A percentile compares a stretch with the other conserved stretches of the same genome.
Evolutionary conservation across 64 coral and sea anemone genomes (phyloP).

Genomic region (Actinia equina): DNA sequence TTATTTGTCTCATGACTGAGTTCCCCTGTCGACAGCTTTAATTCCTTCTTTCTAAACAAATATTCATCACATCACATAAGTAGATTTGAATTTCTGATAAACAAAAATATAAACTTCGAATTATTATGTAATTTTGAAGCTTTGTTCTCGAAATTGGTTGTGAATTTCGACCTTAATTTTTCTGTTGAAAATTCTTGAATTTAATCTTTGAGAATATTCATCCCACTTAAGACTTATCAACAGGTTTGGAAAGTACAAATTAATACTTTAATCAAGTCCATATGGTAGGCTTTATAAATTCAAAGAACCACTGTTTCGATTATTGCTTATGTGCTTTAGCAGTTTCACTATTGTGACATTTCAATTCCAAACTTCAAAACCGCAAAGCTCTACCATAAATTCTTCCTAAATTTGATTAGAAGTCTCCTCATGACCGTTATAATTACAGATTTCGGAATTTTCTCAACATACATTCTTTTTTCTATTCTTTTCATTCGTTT

Average conservation of each 20-base stretch:
- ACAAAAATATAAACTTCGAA: too few species aligned
- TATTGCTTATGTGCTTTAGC: too few species aligned
- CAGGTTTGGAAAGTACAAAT: background rate
- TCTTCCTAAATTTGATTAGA: background rate
- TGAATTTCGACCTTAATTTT: background rate
- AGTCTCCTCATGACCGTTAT: too few species aligned
- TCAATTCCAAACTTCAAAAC: background rate
- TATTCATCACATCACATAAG: conserved; percentile 1
- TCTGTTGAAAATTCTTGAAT: background rate
- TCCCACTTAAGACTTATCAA: background rate
- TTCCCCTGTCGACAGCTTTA: background rate
- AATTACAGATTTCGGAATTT: too few species aligned
- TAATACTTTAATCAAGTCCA: background rate
- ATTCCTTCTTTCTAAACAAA: too few species aligned
- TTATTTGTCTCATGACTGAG: background rate
- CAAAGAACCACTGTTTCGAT: too few species aligned
- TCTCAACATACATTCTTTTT: too few species aligned
- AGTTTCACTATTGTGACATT: background rate
- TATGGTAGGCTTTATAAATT: background rate
- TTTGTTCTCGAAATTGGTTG: background rate
- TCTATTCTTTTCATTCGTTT: too few species aligned
- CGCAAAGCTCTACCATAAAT: too few species aligned
- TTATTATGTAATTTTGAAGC: background rate
- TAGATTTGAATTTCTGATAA: background rate
- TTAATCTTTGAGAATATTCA: background rate